These are phyloP conservation scores for Monomorium pharaonis DNA, from an alignment of 1,140 invertebrate species.

Conservation along the genomic window DNA sequence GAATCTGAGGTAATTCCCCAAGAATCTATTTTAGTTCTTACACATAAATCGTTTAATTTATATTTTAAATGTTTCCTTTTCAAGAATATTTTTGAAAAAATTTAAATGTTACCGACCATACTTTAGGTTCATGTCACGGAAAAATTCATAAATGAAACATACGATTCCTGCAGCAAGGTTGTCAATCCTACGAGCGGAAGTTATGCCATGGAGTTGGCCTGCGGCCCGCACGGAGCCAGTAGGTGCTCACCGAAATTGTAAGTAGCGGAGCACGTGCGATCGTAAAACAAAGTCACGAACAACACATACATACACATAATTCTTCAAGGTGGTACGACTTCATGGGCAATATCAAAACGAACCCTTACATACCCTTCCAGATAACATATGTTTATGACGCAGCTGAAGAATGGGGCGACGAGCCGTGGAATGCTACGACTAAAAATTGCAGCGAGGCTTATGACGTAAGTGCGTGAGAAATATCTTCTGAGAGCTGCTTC, in stretches of 20 bases:
- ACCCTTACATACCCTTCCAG: conserved; percentile 88
- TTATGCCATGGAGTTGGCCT: conserved; percentile 90
- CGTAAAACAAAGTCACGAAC: neutral
- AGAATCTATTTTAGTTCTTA: neutral
- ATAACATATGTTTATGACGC: conserved; percentile 87
- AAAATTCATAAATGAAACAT: conserved; percentile 87
- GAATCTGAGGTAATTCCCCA: conserved; percentile 68
- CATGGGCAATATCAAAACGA: conserved; percentile 86
- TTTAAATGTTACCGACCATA: neutral
- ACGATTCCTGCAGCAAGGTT: conserved; percentile 88
- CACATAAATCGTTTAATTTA: too few species aligned
- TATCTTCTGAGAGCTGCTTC: too few species aligned
- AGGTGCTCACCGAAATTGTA: conserved; percentile 86
- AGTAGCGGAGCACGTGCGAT: neutral
- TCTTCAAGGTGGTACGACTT: conserved; percentile 86
- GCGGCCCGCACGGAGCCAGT: conserved; percentile 87
- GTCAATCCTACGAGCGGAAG: conserved; percentile 88
- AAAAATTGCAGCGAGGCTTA: conserved; percentile 87
- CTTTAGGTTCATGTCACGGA: conserved; percentile 84
- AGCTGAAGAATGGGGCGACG: conserved; percentile 47
- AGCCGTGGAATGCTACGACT: conserved; percentile 85
- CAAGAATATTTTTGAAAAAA: too few species aligned
- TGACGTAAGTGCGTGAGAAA: conserved; percentile 78
- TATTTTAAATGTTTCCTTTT: too few species aligned
- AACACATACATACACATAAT: neutral